Percentiles rank a stretch among this genome's conserved stretches.
Evolutionary conservation across 1,140 invertebrate species (phyloP).

Genomic region (Polypedilum vanderplanki): DNA sequence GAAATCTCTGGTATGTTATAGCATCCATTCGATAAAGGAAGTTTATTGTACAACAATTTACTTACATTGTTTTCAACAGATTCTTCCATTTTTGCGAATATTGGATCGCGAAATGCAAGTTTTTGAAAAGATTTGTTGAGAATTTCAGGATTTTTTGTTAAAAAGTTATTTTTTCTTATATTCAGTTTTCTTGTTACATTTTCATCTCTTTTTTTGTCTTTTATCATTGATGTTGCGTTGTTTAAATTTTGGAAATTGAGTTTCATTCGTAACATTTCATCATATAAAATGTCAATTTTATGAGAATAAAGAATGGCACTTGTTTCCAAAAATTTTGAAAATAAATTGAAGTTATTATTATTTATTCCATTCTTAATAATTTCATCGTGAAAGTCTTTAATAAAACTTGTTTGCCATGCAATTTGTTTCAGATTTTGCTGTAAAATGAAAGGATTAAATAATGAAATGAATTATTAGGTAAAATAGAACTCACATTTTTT

Average conservation of each 20-base stretch:
- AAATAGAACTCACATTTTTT: no score
- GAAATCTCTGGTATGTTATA: background rate
- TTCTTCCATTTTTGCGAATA: background rate
- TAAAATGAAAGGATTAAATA: no score
- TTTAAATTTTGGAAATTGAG: background rate
- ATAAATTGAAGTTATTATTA: no score
- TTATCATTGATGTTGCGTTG: background rate
- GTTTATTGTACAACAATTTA: background rate
- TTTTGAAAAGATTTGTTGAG: background rate
- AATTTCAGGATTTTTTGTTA: background rate
- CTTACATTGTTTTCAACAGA: background rate
- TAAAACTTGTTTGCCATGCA: no score
- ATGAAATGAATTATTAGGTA: no score
- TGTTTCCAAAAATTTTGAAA: no score
- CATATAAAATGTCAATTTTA: no score
- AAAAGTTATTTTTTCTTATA: background rate
- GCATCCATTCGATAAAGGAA: background rate
- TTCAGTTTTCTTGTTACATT: background rate
- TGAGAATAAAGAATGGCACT: no score
- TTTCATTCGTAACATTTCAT: background rate
- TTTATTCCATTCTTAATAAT: no score
- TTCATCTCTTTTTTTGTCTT: background rate
- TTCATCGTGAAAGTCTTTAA: no score
- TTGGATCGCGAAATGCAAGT: background rate
- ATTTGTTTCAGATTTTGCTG: no score